Evolutionary conservation across 2,113 vertebrate genomes (phyloP).

Genomic region (Arothron firmamentum): DNA sequence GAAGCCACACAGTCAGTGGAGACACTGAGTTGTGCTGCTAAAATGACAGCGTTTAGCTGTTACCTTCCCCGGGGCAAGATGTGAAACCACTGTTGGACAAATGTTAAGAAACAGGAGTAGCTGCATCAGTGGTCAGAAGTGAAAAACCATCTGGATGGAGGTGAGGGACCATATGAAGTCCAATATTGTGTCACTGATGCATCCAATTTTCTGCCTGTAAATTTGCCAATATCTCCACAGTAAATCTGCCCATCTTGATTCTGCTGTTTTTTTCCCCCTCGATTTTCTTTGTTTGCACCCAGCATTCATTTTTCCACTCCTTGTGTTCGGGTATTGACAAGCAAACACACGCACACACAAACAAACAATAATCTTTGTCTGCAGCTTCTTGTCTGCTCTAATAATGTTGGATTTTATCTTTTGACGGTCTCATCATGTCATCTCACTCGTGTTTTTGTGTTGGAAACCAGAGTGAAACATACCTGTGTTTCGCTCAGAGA

Average conservation of each 20-base stretch:
- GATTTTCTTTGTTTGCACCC: constrained; percentile 10
- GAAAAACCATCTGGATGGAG: constrained; percentile 57
- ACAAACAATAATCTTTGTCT: background rate
- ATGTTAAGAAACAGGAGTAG: too few species aligned
- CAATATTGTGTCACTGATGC: constrained; percentile 29
- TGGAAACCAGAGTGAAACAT: constrained; percentile 5
- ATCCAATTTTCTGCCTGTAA: constrained; percentile 24
- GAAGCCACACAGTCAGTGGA: constrained; percentile 46
- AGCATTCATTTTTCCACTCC: background rate
- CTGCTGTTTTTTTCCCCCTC: constrained; percentile 5
- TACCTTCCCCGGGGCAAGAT: constrained; percentile 28
- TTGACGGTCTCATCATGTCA: constrained; percentile 1
- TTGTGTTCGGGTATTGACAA: background rate
- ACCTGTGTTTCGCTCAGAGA: constrained; percentile 18
- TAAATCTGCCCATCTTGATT: constrained; percentile 24
- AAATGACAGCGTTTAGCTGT: constrained; percentile 62
- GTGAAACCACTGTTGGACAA: background rate
- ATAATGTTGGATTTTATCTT: background rate
- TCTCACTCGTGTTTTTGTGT: constrained; percentile 1
- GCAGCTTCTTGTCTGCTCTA: background rate
- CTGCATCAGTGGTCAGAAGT: constrained; percentile 23
- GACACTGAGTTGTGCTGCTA: constrained; percentile 49
- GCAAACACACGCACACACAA: background rate
- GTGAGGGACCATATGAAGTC: constrained; percentile 50
- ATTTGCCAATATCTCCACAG: constrained; percentile 21